Percentiles rank a stretch among this genome's conserved stretches.
phyloP scores from a whole-genome alignment of 2,113 vertebrate genomes.

The Gracilinanus agilis region DNA sequence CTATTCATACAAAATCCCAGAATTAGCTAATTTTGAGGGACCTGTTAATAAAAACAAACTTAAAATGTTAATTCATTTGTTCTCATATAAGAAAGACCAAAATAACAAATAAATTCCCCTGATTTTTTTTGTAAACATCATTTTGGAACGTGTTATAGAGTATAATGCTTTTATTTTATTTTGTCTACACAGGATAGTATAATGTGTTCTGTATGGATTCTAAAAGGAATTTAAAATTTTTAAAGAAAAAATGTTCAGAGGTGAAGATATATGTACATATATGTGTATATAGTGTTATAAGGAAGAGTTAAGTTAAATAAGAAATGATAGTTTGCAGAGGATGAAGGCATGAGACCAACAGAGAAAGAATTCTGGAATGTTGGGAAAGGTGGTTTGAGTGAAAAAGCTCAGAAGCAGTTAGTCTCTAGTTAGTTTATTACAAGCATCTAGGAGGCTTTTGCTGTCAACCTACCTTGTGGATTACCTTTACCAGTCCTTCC shows the following conservation, averaged over 20 bases:
- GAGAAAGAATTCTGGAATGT: no score
- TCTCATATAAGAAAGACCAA: not conserved
- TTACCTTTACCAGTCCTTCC: no score
- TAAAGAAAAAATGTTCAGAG: not conserved
- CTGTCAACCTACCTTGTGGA: no score
- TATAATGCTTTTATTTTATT: no score
- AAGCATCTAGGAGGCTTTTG: no score
- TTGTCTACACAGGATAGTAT: not conserved
- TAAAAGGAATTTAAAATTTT: not conserved
- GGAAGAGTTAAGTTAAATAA: no score
- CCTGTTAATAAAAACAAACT: not conserved
- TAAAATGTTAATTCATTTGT: not conserved
- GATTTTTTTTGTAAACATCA: not conserved
- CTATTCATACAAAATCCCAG: not conserved
- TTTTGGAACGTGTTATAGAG: not conserved
- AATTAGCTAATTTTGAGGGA: not conserved
- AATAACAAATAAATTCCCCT: not conserved
- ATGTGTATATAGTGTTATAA: no score
- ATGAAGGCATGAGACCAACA: no score
- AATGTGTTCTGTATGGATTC: not conserved
- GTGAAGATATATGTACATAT: not conserved
- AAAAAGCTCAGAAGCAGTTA: no score
- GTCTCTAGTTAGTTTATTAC: no score
- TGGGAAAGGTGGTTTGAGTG: no score
- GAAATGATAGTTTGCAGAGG: no score